Evolutionary conservation across 1,140 invertebrate species (phyloP).

Genomic region (Listronotus oregonensis): DNA sequence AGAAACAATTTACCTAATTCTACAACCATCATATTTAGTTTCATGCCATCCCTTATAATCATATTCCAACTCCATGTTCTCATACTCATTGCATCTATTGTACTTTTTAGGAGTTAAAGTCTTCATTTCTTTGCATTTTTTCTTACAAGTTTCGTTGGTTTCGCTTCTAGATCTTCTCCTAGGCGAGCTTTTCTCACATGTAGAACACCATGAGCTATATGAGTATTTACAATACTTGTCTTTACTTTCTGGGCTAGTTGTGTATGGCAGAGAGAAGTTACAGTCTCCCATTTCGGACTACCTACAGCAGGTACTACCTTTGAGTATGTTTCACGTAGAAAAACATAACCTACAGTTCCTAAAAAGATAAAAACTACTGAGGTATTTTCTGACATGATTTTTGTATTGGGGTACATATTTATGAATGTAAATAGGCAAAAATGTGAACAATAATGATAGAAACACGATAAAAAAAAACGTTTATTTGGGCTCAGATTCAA

Average conservation of each 20-base stretch:
- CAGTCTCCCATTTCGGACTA: slow-evolving; percentile 36
- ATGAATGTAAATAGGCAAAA: no score
- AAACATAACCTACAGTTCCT: slow-evolving; percentile 5
- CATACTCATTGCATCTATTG: slow-evolving; percentile 46
- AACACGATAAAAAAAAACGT: no score
- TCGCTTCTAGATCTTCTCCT: slow-evolving; percentile 50
- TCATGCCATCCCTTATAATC: slow-evolving; percentile 42
- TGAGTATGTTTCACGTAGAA: not conserved
- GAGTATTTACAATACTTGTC: slow-evolving; percentile 45
- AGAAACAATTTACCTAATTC: slow-evolving; percentile 30
- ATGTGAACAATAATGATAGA: no score
- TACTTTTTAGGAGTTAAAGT: slow-evolving; percentile 50
- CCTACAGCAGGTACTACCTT: no score
- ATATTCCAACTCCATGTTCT: slow-evolving; percentile 53
- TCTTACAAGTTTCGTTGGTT: slow-evolving; percentile 48
- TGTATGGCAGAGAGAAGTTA: slow-evolving; percentile 29
- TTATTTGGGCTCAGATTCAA: no score
- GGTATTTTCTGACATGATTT: no score
- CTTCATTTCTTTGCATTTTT: slow-evolving; percentile 51
- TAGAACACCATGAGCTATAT: slow-evolving; percentile 51
- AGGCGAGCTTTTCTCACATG: slow-evolving; percentile 50
- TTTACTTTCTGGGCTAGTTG: slow-evolving; percentile 22
- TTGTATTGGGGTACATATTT: no score
- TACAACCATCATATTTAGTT: slow-evolving; percentile 40
- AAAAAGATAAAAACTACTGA: not conserved